Evolutionary conservation across 1,140 invertebrate genomes (phyloP), one percentile per base, ranked within the genome.

Genomic region (Bombyx mandarina): DNA sequence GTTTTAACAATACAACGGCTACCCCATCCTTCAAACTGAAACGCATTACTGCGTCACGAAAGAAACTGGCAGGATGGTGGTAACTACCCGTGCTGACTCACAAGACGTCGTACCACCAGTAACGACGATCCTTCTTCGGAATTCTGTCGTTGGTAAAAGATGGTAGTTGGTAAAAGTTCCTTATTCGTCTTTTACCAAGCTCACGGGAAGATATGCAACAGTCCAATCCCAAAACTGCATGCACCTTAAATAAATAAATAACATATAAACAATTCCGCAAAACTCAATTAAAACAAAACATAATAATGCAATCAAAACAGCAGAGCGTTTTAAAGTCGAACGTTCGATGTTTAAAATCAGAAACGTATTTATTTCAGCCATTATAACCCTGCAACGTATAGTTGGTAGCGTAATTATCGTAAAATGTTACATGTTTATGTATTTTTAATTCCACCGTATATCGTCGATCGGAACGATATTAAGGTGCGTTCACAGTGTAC

Each of bases 361-460:
- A 68, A 52, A 50, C 58, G 60, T 72, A 77, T 75, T 75, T 77
- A 77, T 71, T 66, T 56, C 46, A 58, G 65, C 65, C 75, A 74
- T 77, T 79, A 82, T 79, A 77, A 79, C 74, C 66, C 76, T 70
- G 73, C 77, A 71, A 72, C 71, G 77, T 74, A 73, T 79, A 73
- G 73, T 80, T 73, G 67, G 69, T 43, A 43, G 62, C 62, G 75
- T 79, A 79, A 83, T 83, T 83, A 81, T 77, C 78, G 80, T 83
- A 81, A 81, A 83, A 79, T 72, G 77, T 71, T 70, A 75, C 77
- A 79, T 81, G 80, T 83, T 83, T 83, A 83, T 83, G 78, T 76
- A 81, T 83, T 81, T 81, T 83, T 83, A 83, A 83, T 83, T 83
- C 80, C 73, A 72, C 65, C 73, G 78, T 81, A 81, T 81, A 82